Evolutionary conservation across 2,888 invertebrate species (phyloP), one percentile per base, ranked within the genome.

Genomic region (Meta bourneti): DNA sequence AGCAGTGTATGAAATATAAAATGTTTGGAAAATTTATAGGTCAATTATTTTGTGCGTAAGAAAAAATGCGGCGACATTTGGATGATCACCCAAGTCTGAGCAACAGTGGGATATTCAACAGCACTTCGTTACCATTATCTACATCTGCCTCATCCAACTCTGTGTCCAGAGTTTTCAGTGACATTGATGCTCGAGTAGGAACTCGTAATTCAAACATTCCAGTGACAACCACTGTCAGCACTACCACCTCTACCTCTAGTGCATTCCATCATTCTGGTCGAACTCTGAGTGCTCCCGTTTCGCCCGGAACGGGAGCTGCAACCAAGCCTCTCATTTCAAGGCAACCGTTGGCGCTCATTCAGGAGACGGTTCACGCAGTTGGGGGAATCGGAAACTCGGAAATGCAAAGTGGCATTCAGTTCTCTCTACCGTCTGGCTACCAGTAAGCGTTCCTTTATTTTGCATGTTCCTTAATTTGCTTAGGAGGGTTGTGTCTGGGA

Each of bases 51-150:
- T 74, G 88, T 89, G 51, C 88, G 91, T 8, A 92, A 92, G 89
- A 92, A 92, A 93, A 88, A 89, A 93, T 93, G 93, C 89, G 93
- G 71, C 90, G 93, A 48, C 93, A 93, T 71, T 81, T 91, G 71
- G 93, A 93, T 71, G 93, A 93, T 81, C 93, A 93, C 80, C 81
- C 93, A 34, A 75, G 84, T 74, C n/a, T 93, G 71, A 93, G 54
- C 77, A 81, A 69, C 71, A 87, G 72, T 51, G 71, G 90, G 9
- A 61, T 70, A 7, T 80, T 85, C 52, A 75, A 74, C 51, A 61
- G 74, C 54, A 72, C 72, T 69, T 80, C 90, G 16, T 54, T 77
- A 70, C 79, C 91, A 0, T 34, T 34, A 4, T 34, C 34, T 34
- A 34, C 34, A 34, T 34, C 72, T 9, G 69, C 89, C 51, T 19